Evolutionary conservation across 2,888 invertebrate species (phyloP), one percentile per base, ranked within the genome.

Genomic region (Lasius fuliginosus): DNA sequence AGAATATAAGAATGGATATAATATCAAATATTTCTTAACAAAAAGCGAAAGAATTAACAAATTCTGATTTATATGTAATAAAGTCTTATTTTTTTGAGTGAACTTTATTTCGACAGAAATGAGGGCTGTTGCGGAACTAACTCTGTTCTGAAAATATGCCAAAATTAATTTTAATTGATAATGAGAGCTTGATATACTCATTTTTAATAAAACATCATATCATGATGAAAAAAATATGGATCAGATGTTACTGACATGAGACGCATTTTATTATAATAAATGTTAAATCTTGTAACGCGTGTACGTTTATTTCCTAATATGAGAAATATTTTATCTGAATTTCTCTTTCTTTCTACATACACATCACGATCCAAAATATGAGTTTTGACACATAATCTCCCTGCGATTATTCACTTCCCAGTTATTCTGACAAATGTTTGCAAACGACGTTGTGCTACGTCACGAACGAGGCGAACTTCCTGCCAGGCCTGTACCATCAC

Each of bases 401-500:
- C n/a, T 12, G 23, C 69, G 58, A 71, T 79, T 71, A 60, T 62
- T 27, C 8, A 46, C 18, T 36, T 49, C 23, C 15, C 18, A 33
- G 42, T 42, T 71, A 46, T 27, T 27, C 36, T n/a, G 60, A 2
- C 58, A 69, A 69, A 60, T 49, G 79, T 53, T 71, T 36, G 36
- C 71, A 11, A 46, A 9, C n/a, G 60, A 56, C 33, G 56, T 65
- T 60, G 79, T 73, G 49, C 49, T 73, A 71, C 33, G 23, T 46
- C 46, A 46, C 46, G 46, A 69, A 42, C 58, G 42, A 60, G 46
- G 58, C 36, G 67, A 86, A 87, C 86, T 89, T 89, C 60, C 83
- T 67, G 64, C 42, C 69, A 56, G 64, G 69, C 68, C 82, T 83
- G 75, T 76, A 83, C 69, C 76, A 65, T 30, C 62, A 46, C 89